Base-by-base conservation (phyloP, 2,797 vertebrate species). In the Momotus momota region DNA sequence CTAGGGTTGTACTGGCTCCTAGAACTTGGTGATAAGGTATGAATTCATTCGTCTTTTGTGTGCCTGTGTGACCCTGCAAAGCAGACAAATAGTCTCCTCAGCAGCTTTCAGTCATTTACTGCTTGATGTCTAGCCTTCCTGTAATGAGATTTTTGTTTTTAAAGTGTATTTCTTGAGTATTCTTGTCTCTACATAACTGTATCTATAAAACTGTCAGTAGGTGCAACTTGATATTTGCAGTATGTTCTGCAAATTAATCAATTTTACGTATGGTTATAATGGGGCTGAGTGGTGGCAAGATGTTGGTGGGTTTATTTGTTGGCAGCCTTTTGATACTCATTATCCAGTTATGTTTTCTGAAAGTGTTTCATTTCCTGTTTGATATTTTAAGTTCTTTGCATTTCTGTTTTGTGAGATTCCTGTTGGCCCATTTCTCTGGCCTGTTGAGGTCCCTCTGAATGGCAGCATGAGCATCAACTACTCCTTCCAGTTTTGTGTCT, bases 331-430 rank as follows among this genome's bases (percentile, higher is more conserved):
- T 62, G 51, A 43, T 87, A 43, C 12, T 79, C 27, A 35, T 20
- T 72, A 51, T 75, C 18, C 41, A 80, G 51, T 69, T n/a, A 20
- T 15, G 14, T 64, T 88, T 82, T 71, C 13, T 41, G 33, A 41
- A 89, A 82, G 69, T 51, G 27, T 91, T 94, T 81, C 8, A 55
- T 90, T 88, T 94, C 43, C 82, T 73, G 14, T 73, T 85, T 73
- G 75, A 18, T 80, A 20, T 73, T 89, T 87, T 80, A 80, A 35
- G 16, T 55, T 84, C 23, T 67, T 81, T 7, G 31, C 26, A 21
- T 81, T 91, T 81, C 12, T 14, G 10, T 81, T 69, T 33, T 3
- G 2, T 60, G 25, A 43, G n/a, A 22, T 67, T 84, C 52, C 23
- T 55, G 1, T 46, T 83, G 46, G 12, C 33, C 29, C n/a, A 5